These are phyloP conservation scores for Trypoxylon attenuatum DNA, from an alignment of 2,888 invertebrate species.

Conservation along the genomic window DNA sequence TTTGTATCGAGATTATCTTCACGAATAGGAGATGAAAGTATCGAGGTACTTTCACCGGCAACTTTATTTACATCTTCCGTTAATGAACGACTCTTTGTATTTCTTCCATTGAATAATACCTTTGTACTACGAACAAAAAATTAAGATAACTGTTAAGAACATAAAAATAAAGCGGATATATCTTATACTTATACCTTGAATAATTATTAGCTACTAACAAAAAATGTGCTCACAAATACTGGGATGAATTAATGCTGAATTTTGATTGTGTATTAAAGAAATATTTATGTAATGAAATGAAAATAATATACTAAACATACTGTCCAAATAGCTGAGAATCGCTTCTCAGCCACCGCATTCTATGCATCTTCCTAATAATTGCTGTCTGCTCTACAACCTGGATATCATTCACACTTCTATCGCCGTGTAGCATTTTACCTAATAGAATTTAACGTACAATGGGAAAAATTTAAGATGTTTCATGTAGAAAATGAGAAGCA, in stretches of 20 bases:
- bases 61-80: slow-evolving; percentile 16
- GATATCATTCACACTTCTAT: slow-evolving; percentile 35
- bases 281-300: slow-evolving; percentile 21
- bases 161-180: too few relatives aligned
- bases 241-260: not conserved
- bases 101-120: slow-evolving; percentile 1
- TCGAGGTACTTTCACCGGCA: not conserved
- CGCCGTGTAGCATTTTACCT: slow-evolving; percentile 49
- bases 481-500: not conserved
- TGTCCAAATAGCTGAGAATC: slow-evolving; percentile 37
- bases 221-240: not conserved
- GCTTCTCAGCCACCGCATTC: slow-evolving; percentile 61
- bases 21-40: slow-evolving; percentile 3
- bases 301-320: slow-evolving; percentile 44
- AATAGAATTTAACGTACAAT: slow-evolving; percentile 27
- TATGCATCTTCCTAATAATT: slow-evolving; percentile 51
- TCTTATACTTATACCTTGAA: too few relatives aligned
- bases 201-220: not conserved
- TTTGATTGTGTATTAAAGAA: slow-evolving; percentile 1
- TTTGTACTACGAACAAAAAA: slow-evolving; percentile 32
- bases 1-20: not conserved
- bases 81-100: not conserved
- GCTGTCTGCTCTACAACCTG: slow-evolving; percentile 30
- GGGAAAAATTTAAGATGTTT: slow-evolving; percentile 13
- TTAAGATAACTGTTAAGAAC: not conserved